Base-by-base conservation (phyloP, 2,113 vertebrate genomes). In the Rattus rattus region DNA sequence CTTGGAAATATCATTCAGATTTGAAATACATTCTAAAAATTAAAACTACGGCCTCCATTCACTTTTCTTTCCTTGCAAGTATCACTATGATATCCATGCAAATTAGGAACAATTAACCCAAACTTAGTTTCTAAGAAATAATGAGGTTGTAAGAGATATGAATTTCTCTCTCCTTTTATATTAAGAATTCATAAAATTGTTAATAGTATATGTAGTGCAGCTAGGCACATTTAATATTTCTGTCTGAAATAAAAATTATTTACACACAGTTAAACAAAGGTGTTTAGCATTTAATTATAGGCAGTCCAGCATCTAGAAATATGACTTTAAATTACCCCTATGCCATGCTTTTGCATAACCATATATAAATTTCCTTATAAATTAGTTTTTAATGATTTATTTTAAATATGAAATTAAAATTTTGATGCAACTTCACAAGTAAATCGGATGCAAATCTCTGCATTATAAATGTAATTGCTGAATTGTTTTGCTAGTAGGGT, bases 331-430 rank as follows among this genome's bases (percentile, higher is more conserved):
- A 75, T 28, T 75, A 4, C 65, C 86, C 86, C 94, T 87, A 5
- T 72, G 39, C 4, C 63, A 69, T 13, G 36, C 4, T 12, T 49
- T 28, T 70, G 30, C 22, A 91, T 69, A 13, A 90, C 77, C 36
- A 2, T 49, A 70, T 61, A 43, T 49, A 67, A 88, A 13, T 0
- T 88, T n/a, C 28, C 72, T 93, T 13, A 2, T 0, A 95, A 67
- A 93, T 93, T 92, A 67, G 73, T 75, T 73, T 88, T 73, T 59
- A 73, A 96, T 72, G 73, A 91, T 93, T 87, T 43, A 87, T 72
- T 92, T 59, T 70, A 67, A 79, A 72, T 63, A 56, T 76, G 59
- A 52, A 80, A 39, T 72, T 88, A 88, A 75, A 76, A 90, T 43
- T 56, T 77, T 79, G 92, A 59, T 80, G 22, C 9, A 47, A 13